Evolutionary conservation across 23 tunicate genomes (phyloP), one percentile per base, ranked within the genome.

Genomic region (Phallusia fumigata): DNA sequence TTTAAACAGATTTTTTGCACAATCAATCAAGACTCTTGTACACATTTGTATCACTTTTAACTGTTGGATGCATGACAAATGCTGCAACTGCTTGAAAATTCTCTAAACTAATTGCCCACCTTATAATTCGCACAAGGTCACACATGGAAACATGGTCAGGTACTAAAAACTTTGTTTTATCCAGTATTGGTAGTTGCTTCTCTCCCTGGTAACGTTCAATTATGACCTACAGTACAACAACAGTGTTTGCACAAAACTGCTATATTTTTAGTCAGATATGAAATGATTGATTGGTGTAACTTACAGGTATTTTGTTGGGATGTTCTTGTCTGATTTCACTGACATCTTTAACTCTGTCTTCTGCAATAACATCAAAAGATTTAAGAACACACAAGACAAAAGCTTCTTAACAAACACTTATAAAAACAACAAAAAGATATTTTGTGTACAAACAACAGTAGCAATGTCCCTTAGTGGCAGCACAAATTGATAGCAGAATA

Each of bases 71-170:
- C 47, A 40, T 40, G 10, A 10, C 47, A 40, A 40, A 3, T 40
- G 47, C 47, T 40, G 10, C 47, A 40, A 40, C 47, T 40, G 5
- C 8, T 40, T 10, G 47, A 40, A 5, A 40, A 40, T 40, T 10
- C 10, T n/a, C n/a, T n/a, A n/a, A n/a, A n/a, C n/a, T 40, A 40
- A 40, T 58, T 58, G 69, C 69, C 0, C 28, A 85, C 96, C 99
- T 88, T 53, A 96, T 88, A 30, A 96, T 91, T 31, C 99, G 82
- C 19, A 96, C 95, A 50, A 96, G 85, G 34, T 96, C 99, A 79
- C 93, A 74, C 93, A 96, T 91, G 0, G 99, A 86, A 12, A 96
- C 99, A 76, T 96, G 99, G 49, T 90, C 96, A 33, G 99, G 99
- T 0, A 96, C 99, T 30, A 96, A 87, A 84, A 96, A 96, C 76